Conservation (phyloP, 2,113 vertebrate species). For the Spizaetus ornatus region DNA sequence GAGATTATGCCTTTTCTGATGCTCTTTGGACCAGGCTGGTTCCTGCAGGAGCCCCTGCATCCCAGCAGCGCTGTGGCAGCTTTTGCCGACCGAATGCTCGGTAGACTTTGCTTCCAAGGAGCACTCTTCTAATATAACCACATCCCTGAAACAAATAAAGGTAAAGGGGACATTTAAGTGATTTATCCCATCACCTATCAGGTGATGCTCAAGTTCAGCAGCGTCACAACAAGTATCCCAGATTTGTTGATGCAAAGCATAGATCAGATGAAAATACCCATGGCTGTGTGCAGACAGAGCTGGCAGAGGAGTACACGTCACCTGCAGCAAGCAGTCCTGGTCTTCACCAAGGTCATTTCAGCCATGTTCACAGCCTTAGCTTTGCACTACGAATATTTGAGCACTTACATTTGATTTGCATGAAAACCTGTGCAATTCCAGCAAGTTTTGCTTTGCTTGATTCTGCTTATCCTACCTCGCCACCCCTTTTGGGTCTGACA, state of each 20-base stretch:
- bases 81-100: accelerated
- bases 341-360: not conserved
- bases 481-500: not conserved
- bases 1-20: not conserved
- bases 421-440: not conserved
- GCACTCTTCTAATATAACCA: too few relatives aligned
- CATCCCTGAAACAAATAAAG: not conserved
- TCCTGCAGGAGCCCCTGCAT: not conserved
- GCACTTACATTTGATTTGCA: not conserved
- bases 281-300: accelerated
- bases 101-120: not conserved
- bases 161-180: not conserved
- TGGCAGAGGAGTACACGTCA: not conserved
- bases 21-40: not conserved
- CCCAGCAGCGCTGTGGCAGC: not conserved
- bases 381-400: not conserved
- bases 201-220: not conserved
- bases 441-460: not conserved
- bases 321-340: not conserved
- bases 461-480: not conserved
- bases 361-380: not conserved
- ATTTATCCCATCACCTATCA: not conserved
- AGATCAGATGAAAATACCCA: not conserved
- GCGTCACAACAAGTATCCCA: not conserved
- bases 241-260: not conserved